A percentile compares a stretch with the other conserved stretches of the same genome.
Conservation (phyloP, 30 jellyfish, hydroid and myxozoan species). For the Cassiopea andromeda region DNA sequence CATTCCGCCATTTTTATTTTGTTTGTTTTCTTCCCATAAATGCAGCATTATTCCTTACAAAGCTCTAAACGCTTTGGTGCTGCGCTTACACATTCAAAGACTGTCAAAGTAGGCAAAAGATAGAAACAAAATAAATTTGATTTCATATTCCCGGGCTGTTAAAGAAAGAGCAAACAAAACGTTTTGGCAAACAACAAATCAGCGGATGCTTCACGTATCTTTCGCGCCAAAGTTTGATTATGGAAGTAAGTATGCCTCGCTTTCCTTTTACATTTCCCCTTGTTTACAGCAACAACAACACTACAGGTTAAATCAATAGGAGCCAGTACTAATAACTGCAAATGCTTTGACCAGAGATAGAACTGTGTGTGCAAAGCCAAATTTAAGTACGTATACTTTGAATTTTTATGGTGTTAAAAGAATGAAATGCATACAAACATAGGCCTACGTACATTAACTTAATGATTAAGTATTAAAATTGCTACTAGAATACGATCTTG, state of each 20-base stretch:
- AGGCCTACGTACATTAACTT: too few relatives aligned
- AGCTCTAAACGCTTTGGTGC: constrained; percentile 5
- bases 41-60: constrained; percentile 1
- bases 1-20: background rate
- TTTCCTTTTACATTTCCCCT: background rate
- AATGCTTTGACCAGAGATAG: too few relatives aligned
- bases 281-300: too few relatives aligned
- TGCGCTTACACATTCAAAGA: constrained; percentile 5
- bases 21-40: background rate
- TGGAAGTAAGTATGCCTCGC: background rate
- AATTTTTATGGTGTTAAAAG: too few relatives aligned
- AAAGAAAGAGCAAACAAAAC: background rate
- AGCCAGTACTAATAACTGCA: too few relatives aligned
- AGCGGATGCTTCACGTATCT: background rate
- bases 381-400: too few relatives aligned
- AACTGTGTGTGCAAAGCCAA: too few relatives aligned
- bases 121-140: background rate
- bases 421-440: too few relatives aligned
- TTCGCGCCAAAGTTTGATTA: constrained; percentile 16
- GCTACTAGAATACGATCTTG: too few relatives aligned
- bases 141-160: constrained; percentile 12
- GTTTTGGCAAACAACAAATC: background rate
- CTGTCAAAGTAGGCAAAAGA: background rate
- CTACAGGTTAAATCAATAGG: too few relatives aligned
- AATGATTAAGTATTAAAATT: too few relatives aligned